A percentile compares a stretch with the other conserved stretches of the same genome.
These are phyloP conservation scores for Colletes collaris DNA, from an alignment of 2,888 invertebrate genomes.

Conservation along the genomic window DNA sequence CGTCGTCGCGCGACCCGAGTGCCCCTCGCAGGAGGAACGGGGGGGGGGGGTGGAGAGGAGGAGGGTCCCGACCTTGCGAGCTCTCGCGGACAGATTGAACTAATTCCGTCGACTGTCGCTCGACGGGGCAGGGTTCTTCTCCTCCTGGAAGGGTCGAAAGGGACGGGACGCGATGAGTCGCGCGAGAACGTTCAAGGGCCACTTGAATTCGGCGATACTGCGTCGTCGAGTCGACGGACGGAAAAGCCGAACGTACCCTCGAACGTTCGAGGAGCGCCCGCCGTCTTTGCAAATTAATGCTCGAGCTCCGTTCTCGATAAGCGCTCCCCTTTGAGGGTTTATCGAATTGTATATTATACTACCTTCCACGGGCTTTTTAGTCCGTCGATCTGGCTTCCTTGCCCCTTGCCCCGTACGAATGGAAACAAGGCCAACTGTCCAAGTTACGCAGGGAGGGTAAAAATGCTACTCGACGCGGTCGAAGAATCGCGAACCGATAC, in stretches of 20 bases:
- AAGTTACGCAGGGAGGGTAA: slow-evolving; percentile 40
- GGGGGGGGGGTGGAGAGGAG: neutral
- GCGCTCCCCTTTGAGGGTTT: slow-evolving; percentile 53
- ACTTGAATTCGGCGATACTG: slow-evolving; percentile 69
- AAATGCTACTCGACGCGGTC: slow-evolving; percentile 42
- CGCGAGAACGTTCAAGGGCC: slow-evolving; percentile 52
- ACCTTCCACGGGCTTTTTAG: slow-evolving; percentile 45
- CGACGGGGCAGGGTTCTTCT: slow-evolving; percentile 6
- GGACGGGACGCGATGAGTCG: slow-evolving; percentile 48
- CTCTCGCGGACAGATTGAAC: slow-evolving; percentile 64
- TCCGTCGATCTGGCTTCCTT: neutral
- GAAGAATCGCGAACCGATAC: slow-evolving; percentile 31
- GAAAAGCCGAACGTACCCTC: slow-evolving; percentile 50
- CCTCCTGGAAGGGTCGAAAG: slow-evolving; percentile 21
- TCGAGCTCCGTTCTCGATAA: slow-evolving; percentile 67
- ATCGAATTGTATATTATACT: slow-evolving; percentile 65
- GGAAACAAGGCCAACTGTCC: slow-evolving; percentile 43
- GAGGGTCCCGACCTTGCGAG: slow-evolving; percentile 48
- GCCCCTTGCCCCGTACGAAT: neutral
- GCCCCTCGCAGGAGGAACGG: neutral
- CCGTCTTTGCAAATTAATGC: slow-evolving; percentile 71
- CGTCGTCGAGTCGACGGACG: slow-evolving; percentile 61
- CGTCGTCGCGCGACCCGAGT: slow-evolving; percentile 16
- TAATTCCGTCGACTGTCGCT: slow-evolving; percentile 66
- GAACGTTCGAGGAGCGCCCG: slow-evolving; percentile 30